Percentiles rank a stretch among this genome's conserved stretches.
These are phyloP conservation scores for Heteropelma amictum DNA, from an alignment of 2,888 invertebrate species.

Conservation along the genomic window DNA sequence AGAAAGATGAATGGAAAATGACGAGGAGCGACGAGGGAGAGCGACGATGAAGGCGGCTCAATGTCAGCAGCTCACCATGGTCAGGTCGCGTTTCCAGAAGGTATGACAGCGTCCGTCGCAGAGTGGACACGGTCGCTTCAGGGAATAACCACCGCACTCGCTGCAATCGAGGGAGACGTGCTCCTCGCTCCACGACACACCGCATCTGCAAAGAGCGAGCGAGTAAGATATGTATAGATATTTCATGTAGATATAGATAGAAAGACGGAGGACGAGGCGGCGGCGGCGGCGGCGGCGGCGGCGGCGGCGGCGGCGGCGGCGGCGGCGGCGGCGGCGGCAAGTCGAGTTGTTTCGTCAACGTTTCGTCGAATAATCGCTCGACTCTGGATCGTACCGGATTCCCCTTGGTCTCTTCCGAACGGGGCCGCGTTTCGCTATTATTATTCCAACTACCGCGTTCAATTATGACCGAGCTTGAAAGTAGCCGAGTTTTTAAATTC, in stretches of 20 bases:
- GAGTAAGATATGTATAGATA: background rate
- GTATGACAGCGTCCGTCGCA: constrained; percentile 87
- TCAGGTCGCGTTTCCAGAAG: constrained; percentile 87
- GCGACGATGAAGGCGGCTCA: no score
- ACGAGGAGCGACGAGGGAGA: background rate
- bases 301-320: constrained; percentile 18
- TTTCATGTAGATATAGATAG: background rate
- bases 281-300: no score
- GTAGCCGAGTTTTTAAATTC: no score
- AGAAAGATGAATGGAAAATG: background rate
- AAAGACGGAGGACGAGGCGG: no score
- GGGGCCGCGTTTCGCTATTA: constrained; percentile 19
- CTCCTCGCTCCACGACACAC: constrained; percentile 88
- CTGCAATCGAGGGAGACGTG: constrained; percentile 88
- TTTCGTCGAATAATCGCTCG: constrained; percentile 57
- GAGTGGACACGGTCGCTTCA: constrained; percentile 86
- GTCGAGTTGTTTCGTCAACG: constrained; percentile 44
- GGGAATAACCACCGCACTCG: constrained; percentile 89
- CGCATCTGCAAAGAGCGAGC: constrained; percentile 80
- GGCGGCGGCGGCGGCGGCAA: constrained; percentile 22
- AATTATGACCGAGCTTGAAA: no score
- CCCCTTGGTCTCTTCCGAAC: constrained; percentile 64
- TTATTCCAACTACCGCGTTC: no score
- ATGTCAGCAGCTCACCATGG: constrained; percentile 83
- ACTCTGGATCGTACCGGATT: constrained; percentile 70